A percentile compares a stretch with the other conserved stretches of the same genome.
These are phyloP conservation scores for Megastigmus dorsalis DNA, from an alignment of 2,888 invertebrate genomes.

Conservation along the genomic window DNA sequence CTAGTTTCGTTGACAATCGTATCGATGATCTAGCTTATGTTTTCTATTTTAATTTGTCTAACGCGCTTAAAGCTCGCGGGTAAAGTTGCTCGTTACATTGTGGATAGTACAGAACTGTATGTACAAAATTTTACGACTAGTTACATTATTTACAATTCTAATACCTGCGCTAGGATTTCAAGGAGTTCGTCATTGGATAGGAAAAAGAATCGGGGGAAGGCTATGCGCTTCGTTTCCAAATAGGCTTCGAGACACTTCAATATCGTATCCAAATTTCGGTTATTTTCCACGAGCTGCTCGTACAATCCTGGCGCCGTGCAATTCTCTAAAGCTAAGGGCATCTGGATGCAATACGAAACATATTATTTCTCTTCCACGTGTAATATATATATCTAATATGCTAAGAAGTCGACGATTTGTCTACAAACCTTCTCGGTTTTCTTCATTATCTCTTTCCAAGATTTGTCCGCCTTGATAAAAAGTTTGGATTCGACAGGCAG, in stretches of 20 bases:
- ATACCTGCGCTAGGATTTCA: conserved; percentile 92
- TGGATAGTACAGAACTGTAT: no score
- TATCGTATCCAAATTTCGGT: conserved; percentile 88
- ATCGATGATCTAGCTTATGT: no score
- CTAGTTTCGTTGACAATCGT: no score
- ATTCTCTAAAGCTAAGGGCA: conserved; percentile 87
- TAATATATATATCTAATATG: background rate
- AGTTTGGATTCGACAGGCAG: conserved; percentile 92
- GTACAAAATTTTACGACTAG: no score
- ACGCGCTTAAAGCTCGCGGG: no score
- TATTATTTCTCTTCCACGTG: background rate
- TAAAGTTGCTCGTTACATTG: no score
- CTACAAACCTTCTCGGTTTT: conserved; percentile 82
- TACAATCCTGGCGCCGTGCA: conserved; percentile 84
- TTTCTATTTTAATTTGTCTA: no score
- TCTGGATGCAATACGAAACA: conserved; percentile 70
- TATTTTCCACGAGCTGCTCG: conserved; percentile 83
- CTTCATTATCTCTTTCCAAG: conserved; percentile 92
- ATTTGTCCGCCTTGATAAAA: conserved; percentile 90
- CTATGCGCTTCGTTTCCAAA: conserved; percentile 89
- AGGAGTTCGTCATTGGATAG: conserved; percentile 91
- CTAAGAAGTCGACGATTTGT: background rate
- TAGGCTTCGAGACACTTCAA: conserved; percentile 93
- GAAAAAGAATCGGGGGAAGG: conserved; percentile 93
- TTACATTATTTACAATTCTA: no score